phyloP scores from a whole-genome alignment of 2,797 vertebrate species.

The Garrulus glandarius region DNA sequence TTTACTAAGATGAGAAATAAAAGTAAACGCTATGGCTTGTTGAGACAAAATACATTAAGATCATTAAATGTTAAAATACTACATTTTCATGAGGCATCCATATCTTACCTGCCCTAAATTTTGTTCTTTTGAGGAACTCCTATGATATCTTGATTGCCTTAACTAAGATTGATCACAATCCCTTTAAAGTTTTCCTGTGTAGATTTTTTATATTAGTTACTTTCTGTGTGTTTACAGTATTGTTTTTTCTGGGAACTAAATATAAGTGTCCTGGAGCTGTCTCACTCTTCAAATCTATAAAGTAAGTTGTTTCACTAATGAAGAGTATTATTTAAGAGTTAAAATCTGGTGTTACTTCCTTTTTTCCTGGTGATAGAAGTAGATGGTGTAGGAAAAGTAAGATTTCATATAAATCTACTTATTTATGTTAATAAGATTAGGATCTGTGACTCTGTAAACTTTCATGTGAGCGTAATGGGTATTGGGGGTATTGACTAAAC shows the following conservation, averaged over 20 bases:
- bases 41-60: background rate
- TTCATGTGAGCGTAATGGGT: background rate
- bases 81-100: background rate
- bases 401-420: background rate
- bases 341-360: background rate
- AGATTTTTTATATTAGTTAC: background rate
- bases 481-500: background rate
- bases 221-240: background rate
- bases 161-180: background rate
- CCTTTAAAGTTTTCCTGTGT: background rate
- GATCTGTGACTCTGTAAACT: background rate
- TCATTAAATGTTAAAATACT: background rate
- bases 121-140: background rate
- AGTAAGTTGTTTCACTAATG: background rate
- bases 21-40: background rate
- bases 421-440: background rate
- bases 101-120: background rate
- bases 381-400: background rate
- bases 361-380: background rate
- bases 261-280: background rate
- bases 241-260: background rate
- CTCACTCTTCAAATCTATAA: background rate
- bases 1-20: background rate
- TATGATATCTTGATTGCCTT: background rate
- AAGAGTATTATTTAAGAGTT: background rate